A percentile compares a stretch with the other conserved stretches of the same genome.
Evolutionary conservation across 2,797 vertebrate genomes (phyloP).

Genomic region (Remorina albescens): DNA sequence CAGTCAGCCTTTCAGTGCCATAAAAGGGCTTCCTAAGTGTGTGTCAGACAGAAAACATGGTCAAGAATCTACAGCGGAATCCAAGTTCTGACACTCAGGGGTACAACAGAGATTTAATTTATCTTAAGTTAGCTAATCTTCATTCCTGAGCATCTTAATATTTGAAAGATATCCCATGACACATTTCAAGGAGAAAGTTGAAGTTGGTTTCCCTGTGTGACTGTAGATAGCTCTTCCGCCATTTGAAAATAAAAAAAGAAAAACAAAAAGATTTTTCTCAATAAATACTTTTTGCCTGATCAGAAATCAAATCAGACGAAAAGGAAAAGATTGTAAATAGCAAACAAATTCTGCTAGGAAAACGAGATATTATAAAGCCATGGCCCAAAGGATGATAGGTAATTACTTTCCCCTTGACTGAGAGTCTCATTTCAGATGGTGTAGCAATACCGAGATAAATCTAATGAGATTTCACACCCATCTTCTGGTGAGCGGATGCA

Average conservation of each 20-base stretch:
- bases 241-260: slow-evolving; percentile 24
- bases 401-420: slow-evolving; percentile 84
- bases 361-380: slow-evolving; percentile 75
- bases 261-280: slow-evolving; percentile 34
- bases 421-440: slow-evolving; percentile 80
- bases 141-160: slow-evolving; percentile 29
- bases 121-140: slow-evolving; percentile 38
- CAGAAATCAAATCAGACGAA: slow-evolving; percentile 62
- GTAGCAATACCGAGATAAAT: slow-evolving; percentile 80
- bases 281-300: slow-evolving; percentile 52
- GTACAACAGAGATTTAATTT: slow-evolving; percentile 26
- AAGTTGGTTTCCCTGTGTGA: slow-evolving; percentile 8
- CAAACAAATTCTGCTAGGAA: slow-evolving; percentile 69
- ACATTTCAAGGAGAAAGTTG: slow-evolving; percentile 27
- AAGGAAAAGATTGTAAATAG: slow-evolving; percentile 69
- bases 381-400: slow-evolving; percentile 76
- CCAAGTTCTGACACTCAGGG: slow-evolving; percentile 22
- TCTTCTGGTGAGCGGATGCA: slow-evolving; percentile 73
- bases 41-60: slow-evolving; percentile 28
- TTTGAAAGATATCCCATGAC: slow-evolving; percentile 12
- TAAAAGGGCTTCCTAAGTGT: not conserved
- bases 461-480: slow-evolving; percentile 86
- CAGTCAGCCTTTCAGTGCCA: not conserved
- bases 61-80: slow-evolving; percentile 24
- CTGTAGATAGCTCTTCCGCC: slow-evolving; percentile 20